Percentiles rank a stretch among this genome's conserved stretches.
phyloP scores from a whole-genome alignment of 2,888 invertebrate genomes.

The Cheilosia soror region DNA sequence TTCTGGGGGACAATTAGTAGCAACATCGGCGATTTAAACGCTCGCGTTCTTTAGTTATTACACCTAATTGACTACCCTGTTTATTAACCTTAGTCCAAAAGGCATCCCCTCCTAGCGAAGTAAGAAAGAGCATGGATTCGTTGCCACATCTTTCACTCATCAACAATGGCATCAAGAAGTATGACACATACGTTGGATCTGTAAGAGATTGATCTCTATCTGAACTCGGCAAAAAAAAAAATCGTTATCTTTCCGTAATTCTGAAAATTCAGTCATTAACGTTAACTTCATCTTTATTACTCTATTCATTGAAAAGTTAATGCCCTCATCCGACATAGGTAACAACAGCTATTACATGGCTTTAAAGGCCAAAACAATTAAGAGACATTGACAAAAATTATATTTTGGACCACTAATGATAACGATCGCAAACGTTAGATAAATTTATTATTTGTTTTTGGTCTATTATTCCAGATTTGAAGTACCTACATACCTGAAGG shows the following conservation, averaged over 20 bases:
- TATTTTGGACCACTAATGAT: conserved; percentile 14
- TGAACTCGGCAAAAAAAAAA: not conserved
- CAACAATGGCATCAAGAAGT: too few species aligned
- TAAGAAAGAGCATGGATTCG: too few species aligned
- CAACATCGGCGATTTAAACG: too few species aligned
- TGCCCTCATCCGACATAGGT: conserved; percentile 7
- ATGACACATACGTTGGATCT: not conserved
- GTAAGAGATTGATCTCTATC: conserved; percentile 2
- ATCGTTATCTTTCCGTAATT: conserved; percentile 16
- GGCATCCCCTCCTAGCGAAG: too few species aligned
- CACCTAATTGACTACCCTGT: too few species aligned
- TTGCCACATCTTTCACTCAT: too few species aligned
- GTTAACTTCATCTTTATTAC: not conserved
- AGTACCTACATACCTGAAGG: not conserved
- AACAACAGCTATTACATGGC: not conserved
- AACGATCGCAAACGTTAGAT: not conserved
- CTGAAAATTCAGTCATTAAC: conserved; percentile 16
- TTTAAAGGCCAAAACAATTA: conserved; percentile 28
- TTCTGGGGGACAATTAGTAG: too few species aligned
- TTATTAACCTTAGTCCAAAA: too few species aligned
- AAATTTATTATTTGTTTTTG: not conserved
- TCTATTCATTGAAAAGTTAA: not conserved
- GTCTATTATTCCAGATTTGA: not conserved
- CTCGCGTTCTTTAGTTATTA: too few species aligned
- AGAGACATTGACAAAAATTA: conserved; percentile 8